A percentile compares a stretch with the other conserved stretches of the same genome.
Conservation (phyloP, 2,113 vertebrate genomes). For the Pteronura brasiliensis region DNA sequence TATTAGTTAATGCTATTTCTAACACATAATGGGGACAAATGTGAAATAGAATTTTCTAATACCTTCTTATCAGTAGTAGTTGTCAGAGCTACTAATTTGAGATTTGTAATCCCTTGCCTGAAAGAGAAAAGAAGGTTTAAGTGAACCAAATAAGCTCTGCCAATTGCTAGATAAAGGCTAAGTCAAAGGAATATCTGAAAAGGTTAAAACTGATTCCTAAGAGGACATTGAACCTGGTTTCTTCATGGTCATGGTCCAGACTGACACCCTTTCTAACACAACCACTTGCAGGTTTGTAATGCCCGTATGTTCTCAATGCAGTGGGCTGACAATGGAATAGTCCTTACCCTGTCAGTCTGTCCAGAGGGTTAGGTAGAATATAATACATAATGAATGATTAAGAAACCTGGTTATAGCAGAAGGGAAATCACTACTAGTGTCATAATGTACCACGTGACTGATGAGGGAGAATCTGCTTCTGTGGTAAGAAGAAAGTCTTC, state of each 20-base stretch:
- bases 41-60: neutral
- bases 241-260: neutral
- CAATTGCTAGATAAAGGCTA: neutral
- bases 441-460: conserved; percentile 81
- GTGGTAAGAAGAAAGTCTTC: conserved; percentile 93
- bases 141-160: neutral
- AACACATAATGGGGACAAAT: neutral
- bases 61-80: conserved; percentile 79
- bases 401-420: neutral
- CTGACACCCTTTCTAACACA: neutral
- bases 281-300: neutral
- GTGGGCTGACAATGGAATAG: neutral
- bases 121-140: conserved; percentile 41
- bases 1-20: neutral
- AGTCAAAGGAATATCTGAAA: neutral
- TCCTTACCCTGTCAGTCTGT: neutral
- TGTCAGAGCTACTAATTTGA: conserved; percentile 92
- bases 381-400: neutral
- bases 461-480: conserved; percentile 88
- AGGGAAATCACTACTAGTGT: neutral
- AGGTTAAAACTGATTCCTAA: neutral
- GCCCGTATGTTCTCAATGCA: neutral
- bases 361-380: neutral
- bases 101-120: conserved; percentile 88
- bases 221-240: neutral